phyloP scores from a whole-genome alignment of 2,888 invertebrate species.

The Dryadula phaetusa region DNA sequence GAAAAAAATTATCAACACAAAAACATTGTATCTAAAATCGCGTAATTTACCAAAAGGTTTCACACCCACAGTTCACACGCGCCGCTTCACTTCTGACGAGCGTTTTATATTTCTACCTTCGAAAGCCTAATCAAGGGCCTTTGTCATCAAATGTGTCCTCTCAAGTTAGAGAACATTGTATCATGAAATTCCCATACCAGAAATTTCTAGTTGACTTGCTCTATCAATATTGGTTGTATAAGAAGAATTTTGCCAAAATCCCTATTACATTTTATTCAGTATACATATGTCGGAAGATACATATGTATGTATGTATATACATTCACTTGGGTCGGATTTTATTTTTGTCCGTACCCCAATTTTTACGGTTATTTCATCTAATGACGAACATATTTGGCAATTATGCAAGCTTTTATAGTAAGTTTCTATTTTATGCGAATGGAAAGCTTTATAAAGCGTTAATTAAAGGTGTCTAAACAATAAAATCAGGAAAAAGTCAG shows the following conservation, averaged over 20 bases:
- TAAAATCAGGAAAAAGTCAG: too few species aligned
- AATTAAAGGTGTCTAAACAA: too few species aligned
- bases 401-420: background rate
- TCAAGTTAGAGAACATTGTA: slow-evolving; percentile 9
- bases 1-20: background rate
- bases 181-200: slow-evolving; percentile 2
- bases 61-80: background rate
- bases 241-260: slow-evolving; percentile 9
- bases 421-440: background rate
- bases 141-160: slow-evolving; percentile 33
- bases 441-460: too few species aligned
- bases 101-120: slow-evolving; percentile 32
- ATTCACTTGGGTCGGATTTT: background rate
- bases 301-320: background rate
- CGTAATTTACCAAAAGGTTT: background rate
- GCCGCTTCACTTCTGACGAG: slow-evolving; percentile 6
- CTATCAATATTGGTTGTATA: slow-evolving; percentile 6
- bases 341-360: background rate
- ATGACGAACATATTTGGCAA: background rate
- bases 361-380: slow-evolving; percentile 7
- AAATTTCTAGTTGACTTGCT: slow-evolving; percentile 15
- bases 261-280: background rate
- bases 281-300: background rate
- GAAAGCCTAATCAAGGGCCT: slow-evolving; percentile 38
- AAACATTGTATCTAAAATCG: background rate